phyloP scores from a whole-genome alignment of 2,888 invertebrate species.

The Tuta absoluta region DNA sequence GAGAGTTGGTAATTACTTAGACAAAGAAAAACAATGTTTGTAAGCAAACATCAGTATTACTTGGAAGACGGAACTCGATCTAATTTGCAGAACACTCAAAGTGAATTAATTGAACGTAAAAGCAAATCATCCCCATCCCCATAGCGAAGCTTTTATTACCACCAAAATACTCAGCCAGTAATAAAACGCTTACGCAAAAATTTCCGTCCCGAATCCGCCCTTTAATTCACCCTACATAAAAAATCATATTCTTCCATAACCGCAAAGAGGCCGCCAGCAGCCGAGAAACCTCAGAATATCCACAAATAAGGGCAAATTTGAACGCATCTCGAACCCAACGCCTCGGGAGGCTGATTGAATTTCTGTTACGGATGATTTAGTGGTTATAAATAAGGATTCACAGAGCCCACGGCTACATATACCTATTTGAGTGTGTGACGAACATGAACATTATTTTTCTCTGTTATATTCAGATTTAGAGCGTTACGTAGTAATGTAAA shows the following conservation, averaged over 20 bases:
- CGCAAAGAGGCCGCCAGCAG: constrained; percentile 4
- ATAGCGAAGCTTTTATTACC: neutral
- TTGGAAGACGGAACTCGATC: too few species aligned
- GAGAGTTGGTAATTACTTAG: too few species aligned
- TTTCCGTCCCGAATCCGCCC: constrained; percentile 2
- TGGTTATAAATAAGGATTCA: constrained; percentile 45
- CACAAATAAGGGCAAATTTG: constrained; percentile 18
- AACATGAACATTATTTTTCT: constrained; percentile 35
- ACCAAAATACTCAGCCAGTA: neutral
- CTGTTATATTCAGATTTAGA: constrained; percentile 12
- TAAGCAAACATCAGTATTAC: too few species aligned
- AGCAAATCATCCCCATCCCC: neutral
- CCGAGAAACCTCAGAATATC: constrained; percentile 8
- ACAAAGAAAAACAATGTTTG: too few species aligned
- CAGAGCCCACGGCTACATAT: constrained; percentile 37
- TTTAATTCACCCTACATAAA: constrained; percentile 16
- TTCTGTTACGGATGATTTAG: constrained; percentile 65
- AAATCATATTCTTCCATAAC: constrained; percentile 19
- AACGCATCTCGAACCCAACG: constrained; percentile 31
- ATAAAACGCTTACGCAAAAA: constrained; percentile 5
- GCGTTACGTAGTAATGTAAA: neutral
- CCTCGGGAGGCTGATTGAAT: constrained; percentile 63
- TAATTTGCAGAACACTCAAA: too few species aligned
- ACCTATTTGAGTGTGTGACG: constrained; percentile 38
- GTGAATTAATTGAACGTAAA: neutral